Evolutionary conservation across 2,797 vertebrate genomes (phyloP), one percentile per base, ranked within the genome.

Genomic region (Eospalax fontanierii): DNA sequence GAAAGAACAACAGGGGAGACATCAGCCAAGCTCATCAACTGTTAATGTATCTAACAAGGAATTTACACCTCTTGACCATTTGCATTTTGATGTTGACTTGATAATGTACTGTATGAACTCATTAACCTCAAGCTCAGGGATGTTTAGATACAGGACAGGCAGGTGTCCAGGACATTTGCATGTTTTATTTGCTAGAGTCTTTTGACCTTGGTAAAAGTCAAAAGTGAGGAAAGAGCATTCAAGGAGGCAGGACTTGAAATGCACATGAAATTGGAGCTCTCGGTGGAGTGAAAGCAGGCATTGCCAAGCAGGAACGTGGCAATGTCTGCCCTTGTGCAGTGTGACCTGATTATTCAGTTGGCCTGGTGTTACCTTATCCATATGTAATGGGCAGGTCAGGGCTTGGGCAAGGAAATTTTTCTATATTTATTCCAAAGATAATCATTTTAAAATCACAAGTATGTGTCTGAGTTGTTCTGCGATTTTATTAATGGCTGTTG

Each of bases 181-280:
- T 97, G 96, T 98, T 97, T 98, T 98, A 97, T 97, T 98, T 98
- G 96, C 95, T 96, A 84, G 97, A 97, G 96, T 98, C 97, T 95
- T 97, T 98, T 98, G 98, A 98, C 97, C 97, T 97, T 97, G 95
- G 94, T 97, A 96, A 98, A 98, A 98, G 94, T 94, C 0, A 57
- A 97, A 98, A 89, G 91, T 98, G 96, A 98, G 98, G 98, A 98
- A 98, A 98, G 96, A 98, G 89, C 96, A 94, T 98, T 97, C 81
- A 87, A 98, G 96, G 88, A 98, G 96, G 97, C 95, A 97, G 97
- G 98, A 98, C 88, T 96, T 97, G 96, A 98, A 98, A 98, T 98
- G 97, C 98, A 98, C 96, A 98, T 98, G 98, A 98, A 98, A 88
- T 90, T 38, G 84, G 89, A 98, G 89, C 73, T 97, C 98, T 97